Conservation (phyloP, 2,797 vertebrate species). For the Tolypeutes matacus region DNA sequence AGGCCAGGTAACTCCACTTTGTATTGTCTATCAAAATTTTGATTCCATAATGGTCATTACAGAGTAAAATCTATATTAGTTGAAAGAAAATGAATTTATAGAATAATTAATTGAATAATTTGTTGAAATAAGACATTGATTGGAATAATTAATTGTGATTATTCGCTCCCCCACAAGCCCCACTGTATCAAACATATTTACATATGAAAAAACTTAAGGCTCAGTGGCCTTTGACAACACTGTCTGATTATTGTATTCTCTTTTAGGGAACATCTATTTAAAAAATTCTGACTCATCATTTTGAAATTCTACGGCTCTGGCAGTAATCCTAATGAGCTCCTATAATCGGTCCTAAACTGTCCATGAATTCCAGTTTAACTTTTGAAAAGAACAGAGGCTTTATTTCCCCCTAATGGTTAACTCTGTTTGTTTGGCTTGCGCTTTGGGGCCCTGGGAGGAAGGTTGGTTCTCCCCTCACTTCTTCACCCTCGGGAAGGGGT, state of each 20-base stretch:
- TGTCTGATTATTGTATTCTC: neutral
- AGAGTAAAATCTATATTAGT: constrained; percentile 41
- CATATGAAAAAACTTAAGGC: neutral
- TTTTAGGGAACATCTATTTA: neutral
- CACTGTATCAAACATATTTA: neutral
- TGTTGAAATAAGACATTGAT: constrained; percentile 6
- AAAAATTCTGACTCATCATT: neutral
- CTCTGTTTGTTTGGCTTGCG: constrained; percentile 51
- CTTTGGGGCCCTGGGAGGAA: neutral
- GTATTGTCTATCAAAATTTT: neutral
- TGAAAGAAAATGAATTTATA: constrained; percentile 12
- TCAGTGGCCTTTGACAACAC: neutral
- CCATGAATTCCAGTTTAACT: neutral
- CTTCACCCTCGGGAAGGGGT: constrained; percentile 55
- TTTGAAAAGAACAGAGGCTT: constrained; percentile 32
- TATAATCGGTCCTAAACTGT: neutral
- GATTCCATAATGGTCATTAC: constrained; percentile 2
- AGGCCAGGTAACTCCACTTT: neutral
- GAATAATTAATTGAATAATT: neutral
- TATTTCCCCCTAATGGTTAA: constrained; percentile 21
- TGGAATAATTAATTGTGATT: constrained; percentile 2
- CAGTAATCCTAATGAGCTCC: neutral
- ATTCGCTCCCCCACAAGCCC: neutral
- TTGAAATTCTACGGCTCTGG: constrained; percentile 51
- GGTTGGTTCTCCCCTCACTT: neutral